These are phyloP conservation scores for Amiota communis DNA, from an alignment of 2,888 invertebrate genomes.

Conservation along the genomic window DNA sequence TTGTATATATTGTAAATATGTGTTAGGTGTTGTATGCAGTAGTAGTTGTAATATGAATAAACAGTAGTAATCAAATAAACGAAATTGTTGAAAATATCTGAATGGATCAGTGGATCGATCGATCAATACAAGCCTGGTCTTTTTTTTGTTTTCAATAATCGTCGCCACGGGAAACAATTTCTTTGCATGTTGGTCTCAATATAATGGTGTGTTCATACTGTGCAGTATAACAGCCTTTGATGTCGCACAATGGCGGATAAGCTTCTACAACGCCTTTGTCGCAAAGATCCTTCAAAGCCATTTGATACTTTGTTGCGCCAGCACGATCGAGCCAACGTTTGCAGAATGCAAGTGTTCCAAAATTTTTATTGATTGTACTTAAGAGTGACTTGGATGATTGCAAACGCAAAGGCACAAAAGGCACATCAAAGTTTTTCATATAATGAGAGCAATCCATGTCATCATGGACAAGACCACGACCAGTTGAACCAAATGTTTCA, in stretches of 20 bases:
- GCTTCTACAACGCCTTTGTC: constrained; percentile 98
- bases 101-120: too few relatives aligned
- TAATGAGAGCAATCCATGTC: constrained; percentile 99
- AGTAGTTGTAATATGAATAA: not conserved
- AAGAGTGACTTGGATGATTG: constrained; percentile 94
- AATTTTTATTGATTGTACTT: constrained; percentile 95
- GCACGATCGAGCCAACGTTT: constrained; percentile 98
- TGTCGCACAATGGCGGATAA: constrained; percentile 98
- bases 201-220: constrained; percentile 99
- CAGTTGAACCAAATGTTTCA: constrained; percentile 99
- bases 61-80: not conserved
- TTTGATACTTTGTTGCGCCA: constrained; percentile 97
- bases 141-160: constrained; percentile 80
- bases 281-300: constrained; percentile 98
- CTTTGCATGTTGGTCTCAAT: constrained; percentile 97
- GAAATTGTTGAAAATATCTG: too few relatives aligned
- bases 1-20: too few relatives aligned
- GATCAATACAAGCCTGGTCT: too few relatives aligned
- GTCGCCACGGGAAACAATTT: constrained; percentile 95
- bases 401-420: constrained; percentile 92
- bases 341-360: constrained; percentile 98
- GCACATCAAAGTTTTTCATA: constrained; percentile 98
- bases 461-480: constrained; percentile 94
- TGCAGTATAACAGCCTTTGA: constrained; percentile 98
- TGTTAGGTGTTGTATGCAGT: constrained; percentile 4